A percentile compares a stretch with the other conserved stretches of the same genome.
phyloP scores from a whole-genome alignment of 2,797 vertebrate genomes.

The Chelidonichthys spinosus region DNA sequence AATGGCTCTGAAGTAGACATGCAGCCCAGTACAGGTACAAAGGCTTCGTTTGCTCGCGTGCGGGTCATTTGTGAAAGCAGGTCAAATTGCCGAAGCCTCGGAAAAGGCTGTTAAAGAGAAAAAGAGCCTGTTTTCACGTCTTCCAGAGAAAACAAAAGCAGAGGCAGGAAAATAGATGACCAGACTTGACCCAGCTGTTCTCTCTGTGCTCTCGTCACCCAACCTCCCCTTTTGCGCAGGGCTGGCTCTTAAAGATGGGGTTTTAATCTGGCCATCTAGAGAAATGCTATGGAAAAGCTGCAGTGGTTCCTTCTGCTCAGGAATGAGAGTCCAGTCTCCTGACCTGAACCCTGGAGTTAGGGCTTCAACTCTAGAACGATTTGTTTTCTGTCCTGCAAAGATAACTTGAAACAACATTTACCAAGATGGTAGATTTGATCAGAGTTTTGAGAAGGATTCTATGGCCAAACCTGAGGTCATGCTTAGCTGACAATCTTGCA shows the following conservation, averaged over 20 bases:
- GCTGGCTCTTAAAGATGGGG: constrained; percentile 72
- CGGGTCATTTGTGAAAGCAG: constrained; percentile 6
- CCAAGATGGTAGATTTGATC: background rate
- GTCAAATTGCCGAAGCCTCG: background rate
- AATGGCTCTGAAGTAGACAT: constrained; percentile 41
- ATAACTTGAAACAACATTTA: background rate
- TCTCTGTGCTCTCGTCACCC: constrained; percentile 38
- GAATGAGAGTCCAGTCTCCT: constrained; percentile 29
- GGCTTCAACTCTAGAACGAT: background rate
- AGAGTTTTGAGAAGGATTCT: background rate
- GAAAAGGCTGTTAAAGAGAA: constrained; percentile 38
- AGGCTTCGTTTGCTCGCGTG: constrained; percentile 1
- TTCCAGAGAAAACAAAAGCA: constrained; percentile 64
- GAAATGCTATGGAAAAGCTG: constrained; percentile 80
- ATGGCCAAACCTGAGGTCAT: background rate
- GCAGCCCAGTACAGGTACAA: background rate
- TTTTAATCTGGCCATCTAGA: constrained; percentile 70
- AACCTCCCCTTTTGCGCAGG: constrained; percentile 49
- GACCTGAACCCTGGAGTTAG: background rate
- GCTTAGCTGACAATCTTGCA: constrained; percentile 1
- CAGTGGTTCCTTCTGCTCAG: constrained; percentile 68
- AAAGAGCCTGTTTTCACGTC: constrained; percentile 18
- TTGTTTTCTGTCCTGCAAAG: constrained; percentile 9
- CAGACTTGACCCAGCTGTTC: constrained; percentile 75
- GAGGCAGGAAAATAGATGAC: constrained; percentile 32